Base-by-base conservation (phyloP, 2,797 vertebrate species). In the Tauraco hartlaubi region DNA sequence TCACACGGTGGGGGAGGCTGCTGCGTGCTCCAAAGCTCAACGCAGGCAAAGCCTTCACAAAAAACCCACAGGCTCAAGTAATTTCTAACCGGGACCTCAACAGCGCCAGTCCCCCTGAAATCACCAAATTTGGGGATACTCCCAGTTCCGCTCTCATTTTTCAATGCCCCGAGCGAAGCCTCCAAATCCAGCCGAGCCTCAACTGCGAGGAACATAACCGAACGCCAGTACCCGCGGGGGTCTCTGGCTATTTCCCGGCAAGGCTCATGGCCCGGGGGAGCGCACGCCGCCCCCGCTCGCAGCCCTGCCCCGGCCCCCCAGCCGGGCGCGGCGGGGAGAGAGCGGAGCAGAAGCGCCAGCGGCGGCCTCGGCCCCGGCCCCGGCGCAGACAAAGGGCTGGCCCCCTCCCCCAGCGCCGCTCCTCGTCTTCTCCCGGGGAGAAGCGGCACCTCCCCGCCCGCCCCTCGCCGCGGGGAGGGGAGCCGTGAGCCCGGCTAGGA, bases 301-400 rank as follows among this genome's bases (percentile, higher is more conserved):
- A 26, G 48, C 18, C 54, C 35, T 11, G 58, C 35, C 49, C 52
- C 52, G 11, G 52, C 21, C 59, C 56, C 33, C 33, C 39, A 49
- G 11, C 56, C 56, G 43, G 73, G 52, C 28, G 25, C 5, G 35
- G 17, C 3, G 29, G 55, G 15, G 44, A 19, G 41, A 68, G 10
- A 74, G 51, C 75, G 28, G 22, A 66, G 84, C 64, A 37, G 51
- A 21, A 71, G 66, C 63, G 64, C 21, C 68, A 14, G 39, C 39
- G 39, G 39, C 39, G 39, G 39, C 39, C 39, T 39, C 12, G 26
- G 81, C 66, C 49, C 19, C 58, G 49, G 71, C 83, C 76, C 61
- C 85, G 23, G 88, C 85, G 39, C 87, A 91, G 49, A 95, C 94
- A 94, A 94, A 95, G 88, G 59, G 87, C 87, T 82, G 88, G 20